These are phyloP conservation scores for Dicrurus megarhynchus DNA, from an alignment of 2,113 vertebrate species.

Conservation along the genomic window DNA sequence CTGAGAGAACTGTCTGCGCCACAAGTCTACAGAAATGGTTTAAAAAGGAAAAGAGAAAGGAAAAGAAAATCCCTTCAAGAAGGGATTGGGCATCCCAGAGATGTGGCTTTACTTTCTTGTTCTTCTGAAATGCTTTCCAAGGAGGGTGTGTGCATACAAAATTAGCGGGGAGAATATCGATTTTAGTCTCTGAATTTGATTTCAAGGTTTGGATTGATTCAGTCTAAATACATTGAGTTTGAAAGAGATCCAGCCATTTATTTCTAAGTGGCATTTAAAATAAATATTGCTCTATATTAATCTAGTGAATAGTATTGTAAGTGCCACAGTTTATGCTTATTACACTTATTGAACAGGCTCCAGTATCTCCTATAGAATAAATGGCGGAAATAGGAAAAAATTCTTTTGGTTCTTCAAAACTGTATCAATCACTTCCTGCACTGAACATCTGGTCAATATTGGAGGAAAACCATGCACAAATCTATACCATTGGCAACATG, in stretches of 20 bases:
- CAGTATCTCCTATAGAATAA: conserved; percentile 70
- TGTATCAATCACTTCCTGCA: conserved; percentile 42
- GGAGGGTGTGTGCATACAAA: neutral
- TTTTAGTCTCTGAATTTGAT: conserved; percentile 73
- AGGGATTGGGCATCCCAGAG: neutral
- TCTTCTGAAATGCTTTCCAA: conserved; percentile 25
- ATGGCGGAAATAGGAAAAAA: conserved; percentile 59
- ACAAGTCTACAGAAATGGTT: neutral
- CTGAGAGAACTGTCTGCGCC: neutral
- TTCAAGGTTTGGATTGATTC: conserved; percentile 70
- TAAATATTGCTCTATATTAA: conserved; percentile 73
- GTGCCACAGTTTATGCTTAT: conserved; percentile 76
- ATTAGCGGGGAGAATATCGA: conserved; percentile 60
- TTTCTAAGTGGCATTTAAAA: conserved; percentile 69
- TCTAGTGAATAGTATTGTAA: conserved; percentile 71
- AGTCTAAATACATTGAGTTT: conserved; percentile 56
- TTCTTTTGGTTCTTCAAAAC: conserved; percentile 68
- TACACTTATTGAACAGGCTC: conserved; percentile 71
- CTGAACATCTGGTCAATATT: neutral
- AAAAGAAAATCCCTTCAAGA: neutral
- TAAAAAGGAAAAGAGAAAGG: neutral
- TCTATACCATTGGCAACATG: neutral
- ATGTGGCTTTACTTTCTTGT: neutral
- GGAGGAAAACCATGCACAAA: neutral
- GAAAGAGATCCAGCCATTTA: conserved; percentile 72